Evolutionary conservation across 2,797 vertebrate genomes (phyloP).

Genomic region (Xenentodon cancila): DNA sequence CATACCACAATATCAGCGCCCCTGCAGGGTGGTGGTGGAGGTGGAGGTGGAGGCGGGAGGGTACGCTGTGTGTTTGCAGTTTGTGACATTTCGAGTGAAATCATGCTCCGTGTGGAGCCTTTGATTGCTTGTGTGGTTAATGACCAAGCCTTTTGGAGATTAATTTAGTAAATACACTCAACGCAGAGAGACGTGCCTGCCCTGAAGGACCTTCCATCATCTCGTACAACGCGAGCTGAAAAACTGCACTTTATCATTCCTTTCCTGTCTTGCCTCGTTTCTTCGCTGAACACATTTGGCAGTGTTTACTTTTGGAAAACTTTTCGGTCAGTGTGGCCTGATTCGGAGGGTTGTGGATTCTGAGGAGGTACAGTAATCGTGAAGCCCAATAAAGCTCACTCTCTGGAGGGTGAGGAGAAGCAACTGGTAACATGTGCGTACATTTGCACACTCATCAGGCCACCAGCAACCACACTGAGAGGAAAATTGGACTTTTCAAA

Average conservation of each 20-base stretch:
- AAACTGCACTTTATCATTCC: too few relatives aligned
- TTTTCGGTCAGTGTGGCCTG: too few relatives aligned
- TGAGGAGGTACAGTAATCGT: background rate
- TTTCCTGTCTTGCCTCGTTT: too few relatives aligned
- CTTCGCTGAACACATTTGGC: too few relatives aligned
- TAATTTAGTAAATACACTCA: too few relatives aligned
- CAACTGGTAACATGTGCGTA: background rate
- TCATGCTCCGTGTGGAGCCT: conserved; percentile 27
- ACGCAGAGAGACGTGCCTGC: too few relatives aligned
- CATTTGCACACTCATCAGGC: background rate
- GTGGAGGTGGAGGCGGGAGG: background rate
- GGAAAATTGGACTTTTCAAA: too few relatives aligned
- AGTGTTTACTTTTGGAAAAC: too few relatives aligned
- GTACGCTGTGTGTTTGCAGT: conserved; percentile 18
- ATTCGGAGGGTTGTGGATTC: background rate
- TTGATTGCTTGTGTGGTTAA: conserved; percentile 10
- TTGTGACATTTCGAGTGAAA: conserved; percentile 19
- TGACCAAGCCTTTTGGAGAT: background rate
- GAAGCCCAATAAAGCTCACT: background rate
- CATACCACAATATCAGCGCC: conserved; percentile 12
- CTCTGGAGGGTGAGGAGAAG: background rate
- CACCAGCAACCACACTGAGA: too few relatives aligned
- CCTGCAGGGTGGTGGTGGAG: background rate
- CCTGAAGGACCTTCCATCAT: conserved; percentile 1
- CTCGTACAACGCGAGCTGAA: background rate